Evolutionary conservation across 2,113 vertebrate species (phyloP).

Genomic region (Zosterops pallidus): DNA sequence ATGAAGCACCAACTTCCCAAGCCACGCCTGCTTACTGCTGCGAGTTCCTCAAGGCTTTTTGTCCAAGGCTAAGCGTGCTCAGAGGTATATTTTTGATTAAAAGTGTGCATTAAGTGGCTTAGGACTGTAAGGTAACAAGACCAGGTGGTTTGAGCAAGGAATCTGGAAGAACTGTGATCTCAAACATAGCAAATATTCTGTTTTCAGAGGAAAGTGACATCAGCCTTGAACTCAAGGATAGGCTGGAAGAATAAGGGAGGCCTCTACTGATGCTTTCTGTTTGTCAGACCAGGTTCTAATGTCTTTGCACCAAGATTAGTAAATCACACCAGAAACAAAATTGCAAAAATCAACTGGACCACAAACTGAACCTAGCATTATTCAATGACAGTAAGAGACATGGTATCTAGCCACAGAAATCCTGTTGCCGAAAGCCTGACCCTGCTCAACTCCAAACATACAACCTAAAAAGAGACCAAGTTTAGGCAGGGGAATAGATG

Average conservation of each 20-base stretch:
- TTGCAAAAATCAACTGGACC: neutral
- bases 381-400: neutral
- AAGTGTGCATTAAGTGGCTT: neutral
- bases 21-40: neutral
- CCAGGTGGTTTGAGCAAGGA: neutral
- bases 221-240: neutral
- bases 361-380: neutral
- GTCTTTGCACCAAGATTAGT: neutral
- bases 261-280: neutral
- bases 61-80: neutral
- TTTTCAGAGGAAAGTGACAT: neutral
- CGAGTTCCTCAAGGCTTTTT: neutral
- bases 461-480: neutral
- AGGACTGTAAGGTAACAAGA: neutral
- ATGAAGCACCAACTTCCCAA: neutral
- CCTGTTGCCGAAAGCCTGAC: neutral
- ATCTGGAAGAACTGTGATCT: neutral
- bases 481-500: neutral
- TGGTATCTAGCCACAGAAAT: neutral
- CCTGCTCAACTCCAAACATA: neutral
- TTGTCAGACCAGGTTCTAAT: neutral
- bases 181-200: neutral
- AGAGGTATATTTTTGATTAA: neutral
- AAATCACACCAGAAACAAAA: neutral
- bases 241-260: neutral